Evolutionary conservation across 2,113 vertebrate genomes (phyloP).

Genomic region (Trogon melanurus): DNA sequence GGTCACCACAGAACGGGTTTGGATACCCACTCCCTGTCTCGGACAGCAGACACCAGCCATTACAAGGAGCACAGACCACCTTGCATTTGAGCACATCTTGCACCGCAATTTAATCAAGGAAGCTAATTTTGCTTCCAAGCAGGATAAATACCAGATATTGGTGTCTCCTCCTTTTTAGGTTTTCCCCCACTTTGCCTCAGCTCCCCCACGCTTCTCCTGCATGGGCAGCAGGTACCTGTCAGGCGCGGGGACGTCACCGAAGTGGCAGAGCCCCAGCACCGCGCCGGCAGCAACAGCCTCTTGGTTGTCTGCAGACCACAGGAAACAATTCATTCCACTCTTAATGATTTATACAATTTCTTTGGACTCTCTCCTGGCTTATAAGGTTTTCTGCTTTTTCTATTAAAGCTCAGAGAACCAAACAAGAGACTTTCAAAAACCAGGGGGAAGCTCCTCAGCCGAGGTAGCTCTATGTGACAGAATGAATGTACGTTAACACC

Average conservation of each 20-base stretch:
- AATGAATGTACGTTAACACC: background rate
- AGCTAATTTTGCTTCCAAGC: background rate
- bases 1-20: background rate
- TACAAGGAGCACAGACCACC: background rate
- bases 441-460: background rate
- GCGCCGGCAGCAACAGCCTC: background rate
- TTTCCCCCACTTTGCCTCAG: background rate
- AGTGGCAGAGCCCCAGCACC: background rate
- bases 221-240: background rate
- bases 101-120: background rate
- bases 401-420: background rate
- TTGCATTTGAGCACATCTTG: fast-evolving
- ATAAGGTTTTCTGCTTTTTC: background rate
- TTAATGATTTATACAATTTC: conserved; percentile 29
- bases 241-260: fast-evolving
- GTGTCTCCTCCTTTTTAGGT: background rate
- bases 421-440: background rate
- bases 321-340: conserved; percentile 32
- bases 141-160: background rate
- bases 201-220: fast-evolving
- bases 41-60: background rate
- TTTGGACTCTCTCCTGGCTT: background rate
- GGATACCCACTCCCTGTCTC: background rate
- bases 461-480: background rate
- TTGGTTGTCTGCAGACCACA: background rate